Conservation (phyloP, 2,888 invertebrate species). For the Dryobota labecula region DNA sequence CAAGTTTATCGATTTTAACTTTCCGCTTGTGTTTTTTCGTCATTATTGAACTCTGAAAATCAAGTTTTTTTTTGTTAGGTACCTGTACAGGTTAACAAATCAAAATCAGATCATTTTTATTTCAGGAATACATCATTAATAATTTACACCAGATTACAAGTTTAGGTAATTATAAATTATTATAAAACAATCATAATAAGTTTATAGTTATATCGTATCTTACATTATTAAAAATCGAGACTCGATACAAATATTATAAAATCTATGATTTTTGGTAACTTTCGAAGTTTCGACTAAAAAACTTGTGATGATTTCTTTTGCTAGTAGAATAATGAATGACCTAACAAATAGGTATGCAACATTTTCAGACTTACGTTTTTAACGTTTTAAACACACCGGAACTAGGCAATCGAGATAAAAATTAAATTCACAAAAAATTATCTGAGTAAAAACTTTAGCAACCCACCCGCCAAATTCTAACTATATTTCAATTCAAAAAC, state of each 20-base stretch:
- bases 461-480: slow-evolving; percentile 20
- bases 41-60: slow-evolving; percentile 60
- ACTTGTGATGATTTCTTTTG: neutral
- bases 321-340: neutral
- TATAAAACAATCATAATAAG: too few species aligned
- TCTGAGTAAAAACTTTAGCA: neutral
- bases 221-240: neutral
- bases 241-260: neutral
- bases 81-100: neutral
- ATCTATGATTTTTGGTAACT: too few species aligned
- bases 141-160: too few species aligned
- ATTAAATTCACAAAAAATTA: too few species aligned
- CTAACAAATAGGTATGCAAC: too few species aligned
- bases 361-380: slow-evolving; percentile 36
- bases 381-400: slow-evolving; percentile 19
- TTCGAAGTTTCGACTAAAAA: neutral
- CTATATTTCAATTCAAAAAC: too few species aligned
- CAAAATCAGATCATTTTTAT: too few species aligned
- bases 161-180: too few species aligned
- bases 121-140: too few species aligned
- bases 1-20: slow-evolving; percentile 59
- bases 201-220: neutral
- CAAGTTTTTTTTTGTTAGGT: neutral
- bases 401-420: neutral
- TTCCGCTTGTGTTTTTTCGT: slow-evolving; percentile 57